phyloP scores from a whole-genome alignment of 1,140 invertebrate genomes.

The Drosophila dunni region DNA sequence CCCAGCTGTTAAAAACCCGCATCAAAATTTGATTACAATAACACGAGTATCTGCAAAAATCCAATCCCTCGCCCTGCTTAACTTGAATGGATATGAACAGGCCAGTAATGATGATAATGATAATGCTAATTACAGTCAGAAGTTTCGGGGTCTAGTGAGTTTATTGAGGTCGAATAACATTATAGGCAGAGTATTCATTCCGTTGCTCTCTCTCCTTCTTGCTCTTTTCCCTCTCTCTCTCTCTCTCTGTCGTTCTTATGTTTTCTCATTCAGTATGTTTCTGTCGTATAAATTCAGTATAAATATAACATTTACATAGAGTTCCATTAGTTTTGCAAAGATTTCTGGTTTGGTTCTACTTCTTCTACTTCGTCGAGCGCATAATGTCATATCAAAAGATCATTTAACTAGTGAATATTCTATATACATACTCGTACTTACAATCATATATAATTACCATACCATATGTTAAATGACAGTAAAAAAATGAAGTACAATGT shows the following conservation, averaged over 20 bases:
- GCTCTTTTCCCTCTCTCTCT: slow-evolving; percentile 8
- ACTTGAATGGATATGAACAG: slow-evolving; percentile 1
- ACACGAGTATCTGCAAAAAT: not conserved
- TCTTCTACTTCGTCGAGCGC: slow-evolving; percentile 48
- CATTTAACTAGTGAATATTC: slow-evolving; percentile 62
- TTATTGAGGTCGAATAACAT: not conserved
- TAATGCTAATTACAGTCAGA: not conserved
- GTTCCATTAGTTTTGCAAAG: slow-evolving; percentile 65
- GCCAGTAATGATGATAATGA: not conserved
- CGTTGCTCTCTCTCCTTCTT: slow-evolving; percentile 38
- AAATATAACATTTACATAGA: slow-evolving; percentile 73
- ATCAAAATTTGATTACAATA: slow-evolving; percentile 1
- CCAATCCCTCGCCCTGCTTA: slow-evolving; percentile 21
- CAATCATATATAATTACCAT: slow-evolving; percentile 59
- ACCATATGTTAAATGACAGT: slow-evolving; percentile 62
- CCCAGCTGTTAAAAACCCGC: slow-evolving; percentile 28
- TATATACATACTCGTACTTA: slow-evolving; percentile 49
- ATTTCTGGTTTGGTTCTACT: slow-evolving; percentile 61
- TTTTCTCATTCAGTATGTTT: not conserved
- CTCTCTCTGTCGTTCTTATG: not conserved
- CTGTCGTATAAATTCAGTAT: slow-evolving; percentile 57
- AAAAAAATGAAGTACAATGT: slow-evolving; percentile 48
- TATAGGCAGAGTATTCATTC: slow-evolving; percentile 27
- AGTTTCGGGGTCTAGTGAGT: not conserved
- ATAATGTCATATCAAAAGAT: slow-evolving; percentile 51